Evolutionary conservation across 2,797 vertebrate species (phyloP), one percentile per base, ranked within the genome.

Genomic region (Dendrocincla fuliginosa): DNA sequence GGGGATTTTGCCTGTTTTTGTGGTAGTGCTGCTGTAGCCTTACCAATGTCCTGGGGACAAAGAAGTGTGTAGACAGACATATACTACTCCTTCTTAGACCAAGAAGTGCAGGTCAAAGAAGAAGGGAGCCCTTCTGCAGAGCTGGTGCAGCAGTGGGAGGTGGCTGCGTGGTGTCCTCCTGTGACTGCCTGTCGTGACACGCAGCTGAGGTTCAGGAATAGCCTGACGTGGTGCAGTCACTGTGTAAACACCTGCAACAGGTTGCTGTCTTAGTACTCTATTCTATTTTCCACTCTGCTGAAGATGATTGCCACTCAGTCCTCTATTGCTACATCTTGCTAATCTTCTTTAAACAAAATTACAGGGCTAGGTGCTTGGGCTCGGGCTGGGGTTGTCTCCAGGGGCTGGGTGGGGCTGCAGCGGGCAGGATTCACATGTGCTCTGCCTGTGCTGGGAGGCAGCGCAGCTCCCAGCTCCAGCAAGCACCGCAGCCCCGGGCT

Each of bases 131-230:
- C 8, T 32, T 53, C 10, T 80, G 67, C 32, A 52, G 50, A 9
- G 3, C 15, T 16, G 33, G 41, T 39, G 25, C 17, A 67, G 74
- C 44, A 55, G 67, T 10, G 20, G 56, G 80, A 76, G 70, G 13
- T 47, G 59, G 32, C n/a, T 76, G 44, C 3, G 1, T 2, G 22
- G 18, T 75, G 57, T n/a, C 16, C 39, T 83, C 17, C 33, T 2
- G 3, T 33, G 65, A 9, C 77, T 39, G 81, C 57, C 24, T 56
- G 46, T 68, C 0, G 0, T 17, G 55, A 63, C 12, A 3, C 0
- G 33, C 12, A 24, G 27, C 59, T 11, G 41, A 32, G 25, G 30
- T 65, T 41, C 9, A 22, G 42, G 23, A 39, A 18, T 7, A n/a
- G 20, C 27, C 49, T 46, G 30, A 39, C 2, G 1, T 5, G 3